Conservation (phyloP, 2,113 vertebrate species). For the crab-eating macaque (Macaca fascicularis) region T2T-MFA8v1.1 NC_088389.1:79437001-79437500, state of each 20-base stretch:
- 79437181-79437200: not conserved
- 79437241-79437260: constrained; percentile 92
- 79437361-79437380: constrained; percentile 91
- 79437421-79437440: not conserved
- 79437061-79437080: not conserved
- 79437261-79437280: constrained; percentile 95
- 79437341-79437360: constrained; percentile 93
- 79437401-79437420: not conserved
- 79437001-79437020: not conserved
- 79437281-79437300: constrained; percentile 97
- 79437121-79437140: not conserved
- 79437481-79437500: not conserved
- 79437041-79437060: not conserved
- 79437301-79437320: constrained; percentile 96
- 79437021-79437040: not conserved
- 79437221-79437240: constrained; percentile 90
- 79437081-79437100: not conserved
- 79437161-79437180: not conserved
- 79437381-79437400: constrained; percentile 45
- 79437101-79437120: not conserved
- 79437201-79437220: not conserved
- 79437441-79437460: not conserved
- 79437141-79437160: not conserved
- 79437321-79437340: constrained; percentile 95
- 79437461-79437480: not conserved